Base-by-base conservation (phyloP, 2,888 invertebrate genomes). In the Troides helena region DNA sequence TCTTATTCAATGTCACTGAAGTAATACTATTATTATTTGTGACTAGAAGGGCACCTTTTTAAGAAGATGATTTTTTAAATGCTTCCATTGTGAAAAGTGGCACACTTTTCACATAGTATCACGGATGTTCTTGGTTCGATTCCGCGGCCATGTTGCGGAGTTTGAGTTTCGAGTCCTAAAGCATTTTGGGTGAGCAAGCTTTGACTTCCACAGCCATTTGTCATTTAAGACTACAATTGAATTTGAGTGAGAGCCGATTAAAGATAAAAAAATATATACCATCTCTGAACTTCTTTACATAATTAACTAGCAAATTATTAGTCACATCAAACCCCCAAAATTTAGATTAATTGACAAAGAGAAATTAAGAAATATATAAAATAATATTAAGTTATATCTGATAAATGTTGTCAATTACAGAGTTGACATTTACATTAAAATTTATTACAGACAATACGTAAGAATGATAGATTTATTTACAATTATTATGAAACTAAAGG, bases 11-110 rank as follows among this genome's bases (percentile, higher is more conserved):
- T 53, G 53, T n/a, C 53, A 53, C 18, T 18, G 6, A 12, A 53
- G 3, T 53, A 53, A n/a, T 53, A 53, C n/a, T n/a, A 53, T n/a
- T n/a, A 69, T 39, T 61, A 23, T 56, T 61, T 43, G 53, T 69
- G 69, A 69, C 69, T 69, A 69, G 69, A 69, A 64, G n/a, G 59
- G 68, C 53, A n/a, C 18, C 23, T 30, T 30, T 8, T 7, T 53
- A 5, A n/a, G n/a, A 53, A 0, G 18, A n/a, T 53, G n/a, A 53
- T 12, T 14, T 46, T 46, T 39, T 10, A 10, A 7, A 7, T 21
- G 39, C 7, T 7, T 10, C 7, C 7, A 39, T 39, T 7, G 46
- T 2, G 4, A 43, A 25, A 25, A 25, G 25, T 30, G 30, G 5
- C 30, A 4, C 3, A 30, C 30, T 30, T 30, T 14, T 12, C 8